Evolutionary conservation across 1,140 invertebrate genomes (phyloP).

Genomic region (Neodiprion pinetum): DNA sequence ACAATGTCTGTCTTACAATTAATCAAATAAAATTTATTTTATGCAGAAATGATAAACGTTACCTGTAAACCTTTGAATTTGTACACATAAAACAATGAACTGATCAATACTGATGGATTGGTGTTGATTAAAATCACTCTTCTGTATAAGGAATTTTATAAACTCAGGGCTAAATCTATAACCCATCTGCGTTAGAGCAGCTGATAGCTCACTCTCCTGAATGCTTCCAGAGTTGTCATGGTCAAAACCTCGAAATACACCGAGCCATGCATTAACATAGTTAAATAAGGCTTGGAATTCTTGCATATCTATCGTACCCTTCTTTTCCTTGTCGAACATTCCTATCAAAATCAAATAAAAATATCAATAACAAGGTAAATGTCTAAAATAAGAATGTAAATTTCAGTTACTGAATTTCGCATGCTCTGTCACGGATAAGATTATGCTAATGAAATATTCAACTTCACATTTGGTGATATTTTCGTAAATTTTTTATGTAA

Average conservation of each 20-base stretch:
- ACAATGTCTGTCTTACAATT: background rate
- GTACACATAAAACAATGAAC: constrained; percentile 87
- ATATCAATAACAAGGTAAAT: constrained; percentile 4
- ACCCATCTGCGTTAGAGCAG: constrained; percentile 88
- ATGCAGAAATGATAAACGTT: constrained; percentile 10
- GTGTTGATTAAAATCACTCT: constrained; percentile 69
- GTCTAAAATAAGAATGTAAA: constrained; percentile 8
- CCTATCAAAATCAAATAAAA: constrained; percentile 60
- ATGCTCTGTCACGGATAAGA: too few species aligned
- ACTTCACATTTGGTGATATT: too few species aligned
- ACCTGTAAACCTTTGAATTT: constrained; percentile 83
- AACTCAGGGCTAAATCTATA: constrained; percentile 84
- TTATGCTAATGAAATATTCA: too few species aligned
- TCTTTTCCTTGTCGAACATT: constrained; percentile 88
- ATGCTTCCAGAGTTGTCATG: constrained; percentile 83
- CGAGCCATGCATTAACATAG: constrained; percentile 89
- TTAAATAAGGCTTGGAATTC: constrained; percentile 89
- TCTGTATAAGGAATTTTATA: constrained; percentile 73
- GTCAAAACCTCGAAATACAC: constrained; percentile 84
- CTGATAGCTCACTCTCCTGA: constrained; percentile 77
- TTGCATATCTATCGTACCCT: constrained; percentile 84
- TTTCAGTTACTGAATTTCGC: background rate
- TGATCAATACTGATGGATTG: constrained; percentile 81
- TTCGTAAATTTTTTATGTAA: too few species aligned
- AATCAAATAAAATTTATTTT: background rate